Base-by-base conservation (phyloP, 37 sponge, comb jelly and placozoan species). In the Geodia barretti region DNA sequence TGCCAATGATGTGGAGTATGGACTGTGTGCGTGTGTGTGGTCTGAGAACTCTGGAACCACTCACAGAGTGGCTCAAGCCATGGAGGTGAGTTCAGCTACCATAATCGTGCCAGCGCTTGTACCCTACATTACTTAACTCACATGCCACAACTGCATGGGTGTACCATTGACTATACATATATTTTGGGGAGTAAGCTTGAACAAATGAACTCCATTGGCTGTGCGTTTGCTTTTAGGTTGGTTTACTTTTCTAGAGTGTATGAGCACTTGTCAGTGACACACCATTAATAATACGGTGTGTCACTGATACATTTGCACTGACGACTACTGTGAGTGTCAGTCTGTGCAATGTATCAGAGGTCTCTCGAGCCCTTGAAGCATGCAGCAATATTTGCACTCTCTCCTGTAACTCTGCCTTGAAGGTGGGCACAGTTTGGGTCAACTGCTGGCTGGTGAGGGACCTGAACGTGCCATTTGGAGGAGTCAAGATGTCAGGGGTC, bases 371-470 rank as follows among this genome's bases (percentile, higher is more conserved):
- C 19, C 60, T 21, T 19, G 11, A 59, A 11, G 11, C 19, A 59
- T 21, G 60, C 19, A 59, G 19, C 19, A 19, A 59, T n/a, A n/a
- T n/a, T n/a, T n/a, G n/a, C n/a, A n/a, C n/a, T n/a, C n/a, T n/a
- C n/a, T n/a, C n/a, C n/a, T n/a, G n/a, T n/a, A n/a, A n/a, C n/a
- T 2, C 34, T 31, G 64, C 40, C 64, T n/a, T 71, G 1, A 32
- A 93, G 94, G 96, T 90, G 38, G 96, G 96, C 21, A 96, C 96
- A 21, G 96, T 96, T 24, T 96, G 96, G 96, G 87, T 81, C 20
- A 96, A 96, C 83, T 93, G 93, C 75, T 96, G 96, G 96, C 64
- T 96, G 71, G 75, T 96, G 19, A 73, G 96, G 32, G 84, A 90
- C 64, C 77, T 96, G 59, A 93, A 90, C 41, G 72, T 96, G 65